Evolutionary conservation across 53 echinoderm and acorn worm genomes (phyloP), one percentile per base, ranked within the genome.

Genomic region (Echinarachnius parma): DNA sequence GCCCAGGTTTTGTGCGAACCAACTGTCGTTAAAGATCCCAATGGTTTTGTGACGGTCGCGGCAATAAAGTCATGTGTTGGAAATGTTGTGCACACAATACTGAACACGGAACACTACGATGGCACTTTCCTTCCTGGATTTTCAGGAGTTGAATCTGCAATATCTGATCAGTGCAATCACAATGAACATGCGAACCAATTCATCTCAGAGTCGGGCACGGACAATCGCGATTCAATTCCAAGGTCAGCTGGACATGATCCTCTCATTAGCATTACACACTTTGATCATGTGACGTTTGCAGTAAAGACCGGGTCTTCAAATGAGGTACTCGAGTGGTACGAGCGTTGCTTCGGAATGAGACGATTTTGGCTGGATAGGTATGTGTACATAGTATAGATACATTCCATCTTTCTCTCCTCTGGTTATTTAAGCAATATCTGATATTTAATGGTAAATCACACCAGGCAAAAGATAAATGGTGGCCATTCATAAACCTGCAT

Each of bases 261-360:
- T 9, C 13, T 49, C 50, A 9, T 4, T 49, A 9, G 4, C 4
- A 53, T 83, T 10, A 64, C 78, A 15, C 87, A 96, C 57, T 84
- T 96, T 76, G 96, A 96, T 76, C 96, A 96, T 65, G 79, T 95
- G 31, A 96, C 96, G 4, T 84, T 86, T 81, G 96, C 89, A 9
- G 82, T 84, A 46, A 84, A 81, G 42, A 79, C 78, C 8, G 96
- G 85, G 14, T 42, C 82, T 3, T 78, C 87, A n/a, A 65, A 82
- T 60, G 53, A 77, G 21, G 77, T 75, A 25, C 52, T 96, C 45
- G 62, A 71, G 21, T 96, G 87, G 87, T 96, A 96, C 33, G 87
- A 91, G 46, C 67, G 61, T 28, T 91, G 96, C 44, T 84, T 96
- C 68, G 96, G 96, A 70, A 84, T 90, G 87, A 91, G 83, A 32